Evolutionary conservation across 1,140 invertebrate genomes (phyloP), one percentile per base, ranked within the genome.

Genomic region (Heterodera schachtii): DNA sequence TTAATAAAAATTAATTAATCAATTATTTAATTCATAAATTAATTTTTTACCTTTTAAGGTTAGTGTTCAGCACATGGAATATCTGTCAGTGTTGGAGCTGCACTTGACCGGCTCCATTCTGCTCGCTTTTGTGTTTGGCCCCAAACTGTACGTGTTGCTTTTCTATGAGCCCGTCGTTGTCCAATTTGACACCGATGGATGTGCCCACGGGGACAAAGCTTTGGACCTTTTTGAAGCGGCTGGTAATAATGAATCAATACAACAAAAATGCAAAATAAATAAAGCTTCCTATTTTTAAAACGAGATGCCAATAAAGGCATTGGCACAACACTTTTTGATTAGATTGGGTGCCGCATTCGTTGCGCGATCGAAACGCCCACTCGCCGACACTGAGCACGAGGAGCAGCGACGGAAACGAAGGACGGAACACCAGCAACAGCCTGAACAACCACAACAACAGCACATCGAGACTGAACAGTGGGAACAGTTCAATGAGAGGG

Each of bases 111-210:
- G 79, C 41, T 82, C 84, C 60, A 80, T 88, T 31, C 82, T 89
- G 43, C 80, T 89, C 57, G 81, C 69, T 41, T 86, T 89, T 73
- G 75, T 89, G 13, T 89, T 89, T 75, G 89, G 89, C 13, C 87
- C 87, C 6, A 89, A 89, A 69, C 81, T 89, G 49, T 89, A 89
- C 82, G 89, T 89, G 81, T 83, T 89, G 47, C 84, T 89, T 3
- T 86, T 83, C 47, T 89, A 89, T 75, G 89, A 89, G 79, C 89
- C 89, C 7, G 81, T 90, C 41, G 82, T 89, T 66, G 89, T 89
- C 47, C 87, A 90, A 77, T 87, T 78, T 49, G 66, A 49, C 52
- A 73, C 43, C 21, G 64, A 43, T 11, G 44, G 71, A 16, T 64
- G 71, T 52, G 52, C 43, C 7, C 19, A 60, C 31, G 47, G 79